Percentiles rank a stretch among this genome's conserved stretches.
These are phyloP conservation scores for Pteria penguin DNA, from an alignment of 2,888 invertebrate genomes.

Conservation along the genomic window DNA sequence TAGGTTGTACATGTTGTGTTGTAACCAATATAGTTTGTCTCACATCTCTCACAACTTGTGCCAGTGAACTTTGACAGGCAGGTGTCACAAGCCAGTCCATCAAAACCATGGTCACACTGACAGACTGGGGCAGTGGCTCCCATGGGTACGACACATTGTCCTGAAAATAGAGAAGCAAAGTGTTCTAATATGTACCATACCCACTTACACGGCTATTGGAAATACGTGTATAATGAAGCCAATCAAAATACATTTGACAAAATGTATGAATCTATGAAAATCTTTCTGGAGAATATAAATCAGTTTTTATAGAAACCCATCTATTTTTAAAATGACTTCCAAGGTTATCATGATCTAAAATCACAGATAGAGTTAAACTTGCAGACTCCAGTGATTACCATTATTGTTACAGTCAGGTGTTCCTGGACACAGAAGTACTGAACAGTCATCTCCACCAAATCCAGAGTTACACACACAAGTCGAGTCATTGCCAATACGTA, in stretches of 20 bases:
- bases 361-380: too few relatives aligned
- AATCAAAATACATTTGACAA: too few relatives aligned
- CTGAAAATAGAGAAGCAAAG: conserved; percentile 40
- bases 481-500: conserved; percentile 39
- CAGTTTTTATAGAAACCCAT: too few relatives aligned
- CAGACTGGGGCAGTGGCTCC: conserved; percentile 57
- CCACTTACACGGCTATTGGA: background rate
- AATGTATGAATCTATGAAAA: too few relatives aligned
- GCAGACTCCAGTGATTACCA: too few relatives aligned
- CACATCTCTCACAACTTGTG: conserved; percentile 57
- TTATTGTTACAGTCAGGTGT: conserved; percentile 54
- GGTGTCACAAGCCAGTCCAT: conserved; percentile 54
- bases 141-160: conserved; percentile 57
- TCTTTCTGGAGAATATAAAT: too few relatives aligned
- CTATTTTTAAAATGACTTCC: too few relatives aligned
- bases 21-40: conserved; percentile 64
- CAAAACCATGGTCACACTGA: conserved; percentile 68
- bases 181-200: too few relatives aligned
- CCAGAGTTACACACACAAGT: conserved; percentile 62
- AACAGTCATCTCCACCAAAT: conserved; percentile 61
- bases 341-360: too few relatives aligned
- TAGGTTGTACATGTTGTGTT: conserved; percentile 61
- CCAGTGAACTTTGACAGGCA: conserved; percentile 60
- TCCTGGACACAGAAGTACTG: conserved; percentile 60
- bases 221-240: background rate